These are phyloP conservation scores for Antheraea assamensis DNA, from an alignment of 2,888 invertebrate genomes.

Conservation along the genomic window DNA sequence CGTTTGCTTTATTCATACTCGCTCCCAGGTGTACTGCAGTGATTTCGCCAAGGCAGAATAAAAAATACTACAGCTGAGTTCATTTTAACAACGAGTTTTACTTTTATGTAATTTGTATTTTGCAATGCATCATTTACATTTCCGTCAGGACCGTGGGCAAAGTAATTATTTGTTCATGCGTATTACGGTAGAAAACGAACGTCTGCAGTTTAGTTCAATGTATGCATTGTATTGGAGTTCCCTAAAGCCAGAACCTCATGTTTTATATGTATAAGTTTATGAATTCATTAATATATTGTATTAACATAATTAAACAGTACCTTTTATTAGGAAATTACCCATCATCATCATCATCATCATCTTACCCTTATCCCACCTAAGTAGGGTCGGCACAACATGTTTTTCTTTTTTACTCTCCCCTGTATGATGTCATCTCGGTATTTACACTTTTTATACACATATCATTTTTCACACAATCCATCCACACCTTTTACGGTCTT, in stretches of 20 bases:
- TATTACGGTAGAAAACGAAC: slow-evolving; percentile 34
- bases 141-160: slow-evolving; percentile 28
- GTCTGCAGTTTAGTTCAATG: slow-evolving; percentile 28
- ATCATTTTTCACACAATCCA: too few species aligned
- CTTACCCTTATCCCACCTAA: too few species aligned
- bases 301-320: not conserved
- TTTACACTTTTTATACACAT: too few species aligned
- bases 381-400: too few species aligned
- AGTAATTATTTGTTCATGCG: slow-evolving; percentile 41
- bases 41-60: not conserved
- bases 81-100: not conserved
- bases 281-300: not conserved
- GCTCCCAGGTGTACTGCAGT: not conserved
- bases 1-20: not conserved
- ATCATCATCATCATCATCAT: too few species aligned
- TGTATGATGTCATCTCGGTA: too few species aligned
- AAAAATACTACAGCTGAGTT: not conserved
- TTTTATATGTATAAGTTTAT: not conserved
- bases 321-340: not conserved
- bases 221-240: slow-evolving; percentile 36
- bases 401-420: too few species aligned
- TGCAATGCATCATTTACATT: slow-evolving; percentile 33
- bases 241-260: not conserved
- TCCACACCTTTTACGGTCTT: too few species aligned
- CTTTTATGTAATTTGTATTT: slow-evolving; percentile 32